Base-by-base conservation (phyloP, 2,797 vertebrate genomes). In the Takifugu rubripes region DNA sequence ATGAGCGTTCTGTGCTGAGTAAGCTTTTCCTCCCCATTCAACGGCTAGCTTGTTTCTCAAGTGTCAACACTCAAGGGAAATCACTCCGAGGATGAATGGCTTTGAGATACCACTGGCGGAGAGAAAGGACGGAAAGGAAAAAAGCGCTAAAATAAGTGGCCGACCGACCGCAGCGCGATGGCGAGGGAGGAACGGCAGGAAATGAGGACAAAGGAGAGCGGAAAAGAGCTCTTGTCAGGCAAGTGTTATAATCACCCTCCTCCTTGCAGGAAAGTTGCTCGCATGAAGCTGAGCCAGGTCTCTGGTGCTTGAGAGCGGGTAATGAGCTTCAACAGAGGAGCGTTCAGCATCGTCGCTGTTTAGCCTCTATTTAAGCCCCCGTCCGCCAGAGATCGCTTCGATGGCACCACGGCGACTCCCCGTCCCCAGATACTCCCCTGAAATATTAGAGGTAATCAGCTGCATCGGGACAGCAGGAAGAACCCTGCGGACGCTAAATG, bases 221-320 rank as follows among this genome's bases (percentile, higher is more conserved):
- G 64, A 49, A 49, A 63, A 77, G 62, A 52, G 68, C 64, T 77
- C 77, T 84, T 85, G 79, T 87, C 16, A 52, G 82, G 81, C 75
- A 83, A 89, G 86, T 78, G 85, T 81, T 85, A 81, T 85, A 89
- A 90, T 89, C 85, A 84, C 79, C 86, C 82, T 85, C 88, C 87
- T 78, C 75, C 85, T 84, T 85, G 84, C 84, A 84, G 84, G 65
- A 70, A 79, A 84, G 77, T 78, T 78, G 84, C 79, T 77, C 66
- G 59, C 51, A 31, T 66, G 81, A 84, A 78, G 83, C 79, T 78
- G 80, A 84, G 79, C 83, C 75, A 86, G 81, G 78, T 68, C 81
- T 72, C 59, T n/a, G 17, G 79, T 79, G 84, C 70, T 57, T 33
- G 75, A 81, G 82, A 76, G 79, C 52, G 66, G 73, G 78, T 88